A percentile compares a stretch with the other conserved stretches of the same genome.
Evolutionary conservation across 1,140 invertebrate genomes (phyloP).

Genomic region (Eupristina koningsbergeri): DNA sequence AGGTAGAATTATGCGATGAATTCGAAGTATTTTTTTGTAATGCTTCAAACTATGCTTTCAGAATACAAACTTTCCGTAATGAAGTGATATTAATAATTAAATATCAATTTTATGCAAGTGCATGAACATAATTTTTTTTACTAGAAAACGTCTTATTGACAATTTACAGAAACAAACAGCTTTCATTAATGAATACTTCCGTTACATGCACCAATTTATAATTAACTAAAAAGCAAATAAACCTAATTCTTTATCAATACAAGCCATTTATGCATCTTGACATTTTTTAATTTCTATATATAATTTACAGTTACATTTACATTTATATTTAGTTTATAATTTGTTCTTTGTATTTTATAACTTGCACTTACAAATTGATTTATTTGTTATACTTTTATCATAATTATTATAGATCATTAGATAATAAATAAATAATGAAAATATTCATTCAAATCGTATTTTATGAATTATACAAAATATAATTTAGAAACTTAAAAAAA

Average conservation of each 20-base stretch:
- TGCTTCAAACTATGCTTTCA: background rate
- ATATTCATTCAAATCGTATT: background rate
- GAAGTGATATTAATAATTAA: background rate
- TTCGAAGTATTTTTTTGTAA: background rate
- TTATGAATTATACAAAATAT: too few relatives aligned
- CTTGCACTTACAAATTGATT: too few relatives aligned
- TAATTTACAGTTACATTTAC: background rate
- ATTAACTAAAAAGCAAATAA: background rate
- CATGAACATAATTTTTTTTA: slow-evolving; percentile 15
- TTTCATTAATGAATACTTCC: background rate
- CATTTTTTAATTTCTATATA: background rate
- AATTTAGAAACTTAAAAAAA: background rate
- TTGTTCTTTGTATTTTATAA: background rate
- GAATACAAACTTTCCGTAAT: background rate
- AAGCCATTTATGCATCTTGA: background rate
- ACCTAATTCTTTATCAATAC: too few relatives aligned
- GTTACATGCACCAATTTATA: background rate
- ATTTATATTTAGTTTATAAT: background rate
- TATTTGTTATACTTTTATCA: background rate
- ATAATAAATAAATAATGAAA: background rate
- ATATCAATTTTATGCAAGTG: background rate
- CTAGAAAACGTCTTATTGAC: background rate
- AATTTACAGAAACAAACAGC: background rate
- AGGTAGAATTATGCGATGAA: background rate
- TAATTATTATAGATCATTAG: background rate